Evolutionary conservation across 2,888 invertebrate genomes (phyloP).

Genomic region (Netelia fuscicornis): DNA sequence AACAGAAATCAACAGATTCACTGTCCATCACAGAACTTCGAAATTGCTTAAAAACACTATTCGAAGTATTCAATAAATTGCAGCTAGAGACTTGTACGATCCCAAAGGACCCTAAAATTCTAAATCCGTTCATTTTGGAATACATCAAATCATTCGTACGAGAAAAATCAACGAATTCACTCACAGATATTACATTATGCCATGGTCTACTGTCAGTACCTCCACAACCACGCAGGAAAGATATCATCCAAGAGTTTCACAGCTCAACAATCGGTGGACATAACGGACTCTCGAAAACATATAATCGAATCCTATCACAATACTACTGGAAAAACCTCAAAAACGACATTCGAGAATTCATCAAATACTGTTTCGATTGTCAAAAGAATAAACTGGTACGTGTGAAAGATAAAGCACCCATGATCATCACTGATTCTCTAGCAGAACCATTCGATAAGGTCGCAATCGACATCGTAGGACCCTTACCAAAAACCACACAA

Average conservation of each 20-base stretch:
- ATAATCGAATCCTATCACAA: slow-evolving; percentile 46
- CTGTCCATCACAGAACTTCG: not conserved
- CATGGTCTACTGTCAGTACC: slow-evolving; percentile 36
- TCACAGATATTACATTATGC: slow-evolving; percentile 15
- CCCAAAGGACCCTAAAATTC: slow-evolving; percentile 20
- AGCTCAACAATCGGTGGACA: not conserved
- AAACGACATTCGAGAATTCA: slow-evolving; percentile 62
- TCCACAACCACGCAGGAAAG: not conserved
- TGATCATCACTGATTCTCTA: slow-evolving; percentile 63
- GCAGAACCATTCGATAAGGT: slow-evolving; percentile 9
- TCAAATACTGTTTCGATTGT: slow-evolving; percentile 60
- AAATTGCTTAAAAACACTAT: not conserved
- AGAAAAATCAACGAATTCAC: slow-evolving; percentile 27
- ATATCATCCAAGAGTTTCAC: not conserved
- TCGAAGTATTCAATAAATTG: not conserved
- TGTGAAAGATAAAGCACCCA: slow-evolving; percentile 58
- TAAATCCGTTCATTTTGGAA: slow-evolving; percentile 33
- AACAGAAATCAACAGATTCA: not conserved
- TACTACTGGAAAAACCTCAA: slow-evolving; percentile 65
- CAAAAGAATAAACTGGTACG: slow-evolving; percentile 67
- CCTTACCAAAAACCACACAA: not conserved
- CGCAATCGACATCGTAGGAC: not conserved
- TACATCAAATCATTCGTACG: not conserved
- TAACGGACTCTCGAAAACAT: slow-evolving; percentile 44
- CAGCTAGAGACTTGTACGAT: not conserved